Evolutionary conservation across 2,797 vertebrate species (phyloP).

Genomic region (Acropternis orthonyx): DNA sequence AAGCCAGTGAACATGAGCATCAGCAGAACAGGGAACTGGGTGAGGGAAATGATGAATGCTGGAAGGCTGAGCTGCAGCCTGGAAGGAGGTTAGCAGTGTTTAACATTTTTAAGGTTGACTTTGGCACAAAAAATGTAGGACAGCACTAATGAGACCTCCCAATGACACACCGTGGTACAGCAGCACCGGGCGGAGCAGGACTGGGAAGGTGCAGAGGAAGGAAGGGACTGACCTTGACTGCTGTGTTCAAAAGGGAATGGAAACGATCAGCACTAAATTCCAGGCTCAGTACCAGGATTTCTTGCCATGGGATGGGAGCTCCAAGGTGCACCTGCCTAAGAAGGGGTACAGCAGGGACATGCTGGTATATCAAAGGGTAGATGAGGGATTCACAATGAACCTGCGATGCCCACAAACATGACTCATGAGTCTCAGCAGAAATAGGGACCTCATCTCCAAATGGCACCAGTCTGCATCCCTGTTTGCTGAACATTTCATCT

Average conservation of each 20-base stretch:
- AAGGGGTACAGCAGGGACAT: background rate
- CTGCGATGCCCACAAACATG: accelerated
- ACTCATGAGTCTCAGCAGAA: background rate
- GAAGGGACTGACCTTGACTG: background rate
- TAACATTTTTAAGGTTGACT: constrained; percentile 24
- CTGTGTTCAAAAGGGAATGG: background rate
- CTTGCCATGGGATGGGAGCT: background rate
- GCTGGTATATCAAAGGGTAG: background rate
- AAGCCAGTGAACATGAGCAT: background rate
- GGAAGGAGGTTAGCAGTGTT: constrained; percentile 45
- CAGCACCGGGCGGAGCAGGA: background rate
- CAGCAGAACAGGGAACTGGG: background rate
- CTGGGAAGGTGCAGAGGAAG: background rate
- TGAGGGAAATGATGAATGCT: background rate
- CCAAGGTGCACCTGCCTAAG: background rate
- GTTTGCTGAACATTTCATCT: background rate
- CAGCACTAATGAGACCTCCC: background rate
- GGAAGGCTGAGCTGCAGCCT: background rate
- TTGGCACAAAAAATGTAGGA: background rate
- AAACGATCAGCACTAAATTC: background rate
- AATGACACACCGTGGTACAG: background rate
- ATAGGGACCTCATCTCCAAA: background rate
- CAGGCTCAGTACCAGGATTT: background rate
- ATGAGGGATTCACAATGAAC: background rate
- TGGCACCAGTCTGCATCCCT: background rate